These are phyloP conservation scores for Drosophila neocordata DNA, from an alignment of 1,140 invertebrate genomes.

Conservation along the genomic window DNA sequence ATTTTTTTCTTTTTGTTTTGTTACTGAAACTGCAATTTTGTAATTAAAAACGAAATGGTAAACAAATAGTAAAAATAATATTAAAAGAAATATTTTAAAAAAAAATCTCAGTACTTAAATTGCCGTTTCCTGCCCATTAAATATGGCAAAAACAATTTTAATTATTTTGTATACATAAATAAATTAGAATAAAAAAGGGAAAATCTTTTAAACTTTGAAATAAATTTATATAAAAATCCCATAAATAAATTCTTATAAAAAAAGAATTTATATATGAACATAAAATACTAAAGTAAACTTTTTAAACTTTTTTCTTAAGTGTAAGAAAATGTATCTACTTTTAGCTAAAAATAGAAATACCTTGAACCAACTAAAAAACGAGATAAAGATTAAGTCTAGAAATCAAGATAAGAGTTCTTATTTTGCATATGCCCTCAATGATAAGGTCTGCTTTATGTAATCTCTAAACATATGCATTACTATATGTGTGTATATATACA, in stretches of 20 bases:
- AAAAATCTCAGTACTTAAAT: background rate
- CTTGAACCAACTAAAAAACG: background rate
- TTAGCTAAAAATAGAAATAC: background rate
- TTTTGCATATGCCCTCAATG: background rate
- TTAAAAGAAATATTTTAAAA: background rate
- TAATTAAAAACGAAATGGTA: background rate
- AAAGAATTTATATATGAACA: too few species aligned
- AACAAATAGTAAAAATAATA: background rate
- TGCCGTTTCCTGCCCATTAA: background rate
- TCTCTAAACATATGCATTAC: constrained; percentile 8
- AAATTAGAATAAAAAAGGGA: too few species aligned
- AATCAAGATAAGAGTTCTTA: background rate
- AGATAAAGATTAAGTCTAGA: constrained; percentile 1
- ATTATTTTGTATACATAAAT: too few species aligned
- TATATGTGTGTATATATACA: background rate
- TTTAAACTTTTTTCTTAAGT: background rate
- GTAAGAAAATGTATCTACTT: background rate
- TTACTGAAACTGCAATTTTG: background rate
- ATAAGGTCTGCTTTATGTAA: background rate
- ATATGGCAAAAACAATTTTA: too few species aligned
- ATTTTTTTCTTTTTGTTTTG: background rate
- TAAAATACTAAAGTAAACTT: too few species aligned
- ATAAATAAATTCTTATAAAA: too few species aligned
- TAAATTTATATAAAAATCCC: too few species aligned
- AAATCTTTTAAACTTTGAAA: too few species aligned